Base-by-base conservation (phyloP, 2,113 vertebrate species). In the Archilochus colubris region DNA sequence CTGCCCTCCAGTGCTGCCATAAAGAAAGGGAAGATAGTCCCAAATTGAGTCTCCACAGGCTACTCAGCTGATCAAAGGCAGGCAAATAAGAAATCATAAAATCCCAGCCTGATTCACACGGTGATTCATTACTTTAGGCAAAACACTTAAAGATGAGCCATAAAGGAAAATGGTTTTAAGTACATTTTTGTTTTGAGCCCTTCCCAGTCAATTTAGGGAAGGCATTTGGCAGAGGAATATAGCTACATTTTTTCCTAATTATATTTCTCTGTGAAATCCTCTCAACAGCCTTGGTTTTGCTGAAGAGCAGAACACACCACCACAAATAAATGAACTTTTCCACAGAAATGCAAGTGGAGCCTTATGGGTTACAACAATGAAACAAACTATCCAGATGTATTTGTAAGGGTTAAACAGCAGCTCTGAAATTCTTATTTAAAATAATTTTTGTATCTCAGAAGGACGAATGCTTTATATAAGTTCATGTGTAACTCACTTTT, bases 71-170 rank as follows among this genome's bases (percentile, higher is more conserved):
- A 95, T 93, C 91, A 96, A 95, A 96, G 88, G 63, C 81, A 91
- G 67, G 86, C 92, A 96, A 95, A 95, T 77, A 93, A 96, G 77
- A 84, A 96, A 94, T 62, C 59, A 84, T 87, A 93, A 93, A 96
- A 93, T 76, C 69, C 86, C 68, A 68, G 77, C 9, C 93, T 94
- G 94, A 95, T 86, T 88, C 91, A 94, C 70, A 51, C 82, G 83
- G 82, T 95, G 82, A 95, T 95, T 93, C 94, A 94, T 94, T 87
- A 91, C 80, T 92, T 94, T 59, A 94, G 88, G 92, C 87, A 94
- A 96, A 93, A 94, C 70, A 91, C 88, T 92, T 96, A 95, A 94
- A 90, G 89, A 96, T 93, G 94, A 95, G 83, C 76, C 86, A 95
- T 92, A 89, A 96, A 94, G 91, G 63, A 94, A 96, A 94, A 96